A percentile compares a stretch with the other conserved stretches of the same genome.
Conservation (phyloP, 2,113 vertebrate genomes). For the Mormyrus iriodes region DNA sequence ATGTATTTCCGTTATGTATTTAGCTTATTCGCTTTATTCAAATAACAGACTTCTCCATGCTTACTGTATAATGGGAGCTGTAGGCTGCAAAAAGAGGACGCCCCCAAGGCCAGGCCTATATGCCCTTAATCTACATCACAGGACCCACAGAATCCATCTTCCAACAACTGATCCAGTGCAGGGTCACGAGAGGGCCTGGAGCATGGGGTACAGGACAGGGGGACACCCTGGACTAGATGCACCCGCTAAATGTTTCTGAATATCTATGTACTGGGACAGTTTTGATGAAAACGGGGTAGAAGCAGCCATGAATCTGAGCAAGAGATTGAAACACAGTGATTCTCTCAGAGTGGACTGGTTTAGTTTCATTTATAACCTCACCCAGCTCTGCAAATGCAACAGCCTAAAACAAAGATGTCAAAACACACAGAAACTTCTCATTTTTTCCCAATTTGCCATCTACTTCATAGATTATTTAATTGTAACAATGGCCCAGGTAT, state of each 20-base stretch:
- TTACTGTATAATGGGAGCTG: neutral
- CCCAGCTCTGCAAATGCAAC: conserved; percentile 87
- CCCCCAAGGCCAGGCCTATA: neutral
- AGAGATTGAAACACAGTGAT: conserved; percentile 89
- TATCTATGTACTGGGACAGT: neutral
- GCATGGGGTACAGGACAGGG: neutral
- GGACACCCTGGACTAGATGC: neutral
- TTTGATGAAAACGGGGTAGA: neutral
- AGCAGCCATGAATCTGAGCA: neutral
- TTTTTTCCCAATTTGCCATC: neutral
- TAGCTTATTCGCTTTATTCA: too few relatives aligned
- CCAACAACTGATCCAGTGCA: neutral
- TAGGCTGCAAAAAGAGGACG: neutral
- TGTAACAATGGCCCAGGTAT: too few relatives aligned
- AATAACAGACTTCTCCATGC: neutral
- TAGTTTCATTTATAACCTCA: conserved; percentile 77
- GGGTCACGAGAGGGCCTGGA: neutral
- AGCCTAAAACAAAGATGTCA: conserved; percentile 55
- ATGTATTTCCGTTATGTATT: too few relatives aligned
- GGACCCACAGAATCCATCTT: neutral
- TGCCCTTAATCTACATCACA: neutral
- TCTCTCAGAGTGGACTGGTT: conserved; percentile 73
- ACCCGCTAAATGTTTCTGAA: neutral
- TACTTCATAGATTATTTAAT: neutral
- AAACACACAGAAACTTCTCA: neutral